A percentile compares a stretch with the other conserved stretches of the same genome.
These are phyloP conservation scores for Drosophila navojoa DNA, from an alignment of 1,140 invertebrate species.

Conservation along the genomic window DNA sequence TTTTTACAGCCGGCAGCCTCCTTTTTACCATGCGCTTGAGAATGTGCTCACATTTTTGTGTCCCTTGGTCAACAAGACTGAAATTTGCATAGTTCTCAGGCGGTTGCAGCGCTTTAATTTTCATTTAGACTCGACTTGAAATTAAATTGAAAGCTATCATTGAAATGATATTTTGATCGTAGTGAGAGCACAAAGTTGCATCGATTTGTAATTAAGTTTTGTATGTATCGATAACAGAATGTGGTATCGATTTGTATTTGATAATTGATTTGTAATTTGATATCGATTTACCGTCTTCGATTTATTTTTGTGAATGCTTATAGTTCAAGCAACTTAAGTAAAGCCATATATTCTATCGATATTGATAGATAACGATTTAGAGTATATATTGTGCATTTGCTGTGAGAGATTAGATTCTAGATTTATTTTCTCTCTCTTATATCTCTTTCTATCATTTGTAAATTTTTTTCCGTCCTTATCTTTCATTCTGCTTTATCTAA, in stretches of 20 bases:
- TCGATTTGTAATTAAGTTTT: too few species aligned
- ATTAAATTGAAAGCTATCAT: not conserved
- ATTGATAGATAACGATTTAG: too few species aligned
- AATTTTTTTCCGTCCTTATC: too few species aligned
- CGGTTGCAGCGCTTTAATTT: slow-evolving; percentile 21
- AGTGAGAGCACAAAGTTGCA: not conserved
- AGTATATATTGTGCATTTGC: too few species aligned
- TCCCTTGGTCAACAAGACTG: slow-evolving; percentile 34
- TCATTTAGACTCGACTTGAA: not conserved
- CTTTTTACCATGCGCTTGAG: slow-evolving; percentile 19
- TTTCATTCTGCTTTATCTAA: not conserved
- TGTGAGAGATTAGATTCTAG: too few species aligned
- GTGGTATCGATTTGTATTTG: not conserved
- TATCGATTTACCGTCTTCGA: too few species aligned
- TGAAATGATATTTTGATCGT: not conserved
- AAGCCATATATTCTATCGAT: too few species aligned
- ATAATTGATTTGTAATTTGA: too few species aligned
- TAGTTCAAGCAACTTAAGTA: too few species aligned
- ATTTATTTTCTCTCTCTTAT: too few species aligned
- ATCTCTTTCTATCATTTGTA: too few species aligned
- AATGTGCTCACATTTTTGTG: slow-evolving; percentile 28
- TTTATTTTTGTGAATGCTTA: too few species aligned
- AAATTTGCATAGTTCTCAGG: slow-evolving; percentile 49
- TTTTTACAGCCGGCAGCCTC: slow-evolving; percentile 19
- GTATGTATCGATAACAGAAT: not conserved